Base-by-base conservation (phyloP, 1,140 invertebrate genomes). In the Halesus radiatus region DNA sequence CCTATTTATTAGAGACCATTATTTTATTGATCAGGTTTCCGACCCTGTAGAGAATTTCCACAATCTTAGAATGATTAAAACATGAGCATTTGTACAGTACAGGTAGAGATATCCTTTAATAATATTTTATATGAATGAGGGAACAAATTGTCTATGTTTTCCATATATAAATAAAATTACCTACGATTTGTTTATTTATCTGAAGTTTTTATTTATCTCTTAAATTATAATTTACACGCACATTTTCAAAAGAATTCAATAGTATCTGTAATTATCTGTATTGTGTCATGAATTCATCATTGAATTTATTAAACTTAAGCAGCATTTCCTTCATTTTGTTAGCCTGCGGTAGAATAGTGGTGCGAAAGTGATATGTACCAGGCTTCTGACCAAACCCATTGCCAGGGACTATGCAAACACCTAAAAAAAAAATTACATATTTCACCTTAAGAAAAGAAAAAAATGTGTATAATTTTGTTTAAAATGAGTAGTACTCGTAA, bases 331-430 rank as follows among this genome's bases (percentile, higher is more conserved):
- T 74, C 13, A 56, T 8, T 56, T 74, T 74, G 8, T 74, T 26
- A 74, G 50, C 54, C 22, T 74, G 96, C 7, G 98, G 98, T 85
- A 99, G 88, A 87, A 99, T 99, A n/a, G 94, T 95, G 72, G 94
- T 94, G 88, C 97, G 94, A 89, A 99, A 99, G 88, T 99, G 98
- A 89, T 94, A 98, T 0, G 98, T 99, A 64, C 97, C 97, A 8
- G 95, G 94, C 84, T 90, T 90, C 89, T 99, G 98, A 0, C 98
- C 98, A 88, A 99, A 99, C 15, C 98, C 98, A 81, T 94, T 95
- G 29, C 98, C 98, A 53, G 98, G 95, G 13, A 99, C 96, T 62
- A 98, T 93, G 85, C 94, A 95, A 87, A 95, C 94, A 79, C 93
- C 91, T 84, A 62, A 52, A 93, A 29, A 20, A 45, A 20, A 70